A percentile compares a stretch with the other conserved stretches of the same genome.
Evolutionary conservation across 37 sponge, comb jelly and placozoan genomes (phyloP).

Genomic region (Agelas oroides): DNA sequence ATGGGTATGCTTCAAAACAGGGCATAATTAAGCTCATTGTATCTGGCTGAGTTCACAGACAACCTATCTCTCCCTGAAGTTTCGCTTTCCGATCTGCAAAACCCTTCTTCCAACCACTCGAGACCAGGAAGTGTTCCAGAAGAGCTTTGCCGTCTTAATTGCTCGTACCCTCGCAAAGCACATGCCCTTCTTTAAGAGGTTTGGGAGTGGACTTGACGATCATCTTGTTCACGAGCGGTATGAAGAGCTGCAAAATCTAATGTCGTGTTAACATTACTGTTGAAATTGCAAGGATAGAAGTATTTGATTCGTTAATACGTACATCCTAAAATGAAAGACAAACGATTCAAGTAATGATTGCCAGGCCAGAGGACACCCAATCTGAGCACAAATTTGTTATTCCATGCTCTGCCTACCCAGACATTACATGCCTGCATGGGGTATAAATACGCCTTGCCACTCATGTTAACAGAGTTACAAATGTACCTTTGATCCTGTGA

Average conservation of each 20-base stretch:
- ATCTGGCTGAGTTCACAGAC: not conserved
- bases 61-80: conserved; percentile 11
- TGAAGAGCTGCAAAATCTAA: not conserved
- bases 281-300: no score
- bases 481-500: no score
- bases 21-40: not conserved
- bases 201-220: not conserved
- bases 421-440: no score
- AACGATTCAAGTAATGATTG: no score
- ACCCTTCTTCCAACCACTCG: conserved; percentile 14
- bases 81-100: not conserved
- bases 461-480: no score
- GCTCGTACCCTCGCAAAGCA: conserved; percentile 11
- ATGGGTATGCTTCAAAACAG: not conserved
- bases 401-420: no score
- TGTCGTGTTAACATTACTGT: no score
- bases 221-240: not conserved
- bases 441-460: no score
- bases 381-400: no score
- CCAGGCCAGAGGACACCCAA: no score
- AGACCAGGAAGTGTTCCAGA: not conserved
- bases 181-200: conserved; percentile 35
- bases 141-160: conserved; percentile 12
- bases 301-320: no score
- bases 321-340: no score